Evolutionary conservation across 2,797 vertebrate species (phyloP).

Genomic region (Trachurus trachurus): DNA sequence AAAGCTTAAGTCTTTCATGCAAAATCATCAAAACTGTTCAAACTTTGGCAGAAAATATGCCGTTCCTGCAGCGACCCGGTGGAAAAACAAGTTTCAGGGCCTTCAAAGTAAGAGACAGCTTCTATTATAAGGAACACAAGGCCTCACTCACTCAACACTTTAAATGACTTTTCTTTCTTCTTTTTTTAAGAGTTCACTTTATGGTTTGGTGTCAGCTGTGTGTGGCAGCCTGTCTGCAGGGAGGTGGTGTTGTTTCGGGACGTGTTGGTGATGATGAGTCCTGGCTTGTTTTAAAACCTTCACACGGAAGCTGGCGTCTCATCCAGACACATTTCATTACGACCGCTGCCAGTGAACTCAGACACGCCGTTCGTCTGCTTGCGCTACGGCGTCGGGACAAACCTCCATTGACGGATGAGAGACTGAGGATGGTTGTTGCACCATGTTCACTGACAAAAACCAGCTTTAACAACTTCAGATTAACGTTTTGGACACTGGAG

Average conservation of each 20-base stretch:
- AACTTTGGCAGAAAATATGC: not conserved
- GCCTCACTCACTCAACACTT: not conserved
- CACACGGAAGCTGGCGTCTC: conserved; percentile 1
- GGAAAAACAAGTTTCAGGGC: not conserved
- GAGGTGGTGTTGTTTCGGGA: not conserved
- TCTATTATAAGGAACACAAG: too few species aligned
- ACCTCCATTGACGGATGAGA: not conserved
- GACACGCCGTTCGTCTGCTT: not conserved
- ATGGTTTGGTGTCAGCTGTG: not conserved
- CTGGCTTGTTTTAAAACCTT: conserved; percentile 51
- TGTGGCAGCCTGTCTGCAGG: conserved; percentile 7
- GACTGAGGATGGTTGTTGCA: not conserved
- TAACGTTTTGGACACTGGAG: not conserved
- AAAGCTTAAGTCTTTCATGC: not conserved
- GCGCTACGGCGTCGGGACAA: not conserved
- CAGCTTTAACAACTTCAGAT: not conserved
- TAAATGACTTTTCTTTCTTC: not conserved
- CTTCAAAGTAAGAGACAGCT: not conserved
- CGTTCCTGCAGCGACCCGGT: too few species aligned
- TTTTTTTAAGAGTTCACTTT: not conserved
- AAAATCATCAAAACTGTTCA: not conserved
- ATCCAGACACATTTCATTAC: conserved; percentile 38
- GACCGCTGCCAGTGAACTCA: conserved; percentile 7
- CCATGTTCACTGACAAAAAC: not conserved
- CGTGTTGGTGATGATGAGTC: conserved; percentile 31